Conservation (phyloP, 1,140 invertebrate species). For the Contarinia nasturtii region DNA sequence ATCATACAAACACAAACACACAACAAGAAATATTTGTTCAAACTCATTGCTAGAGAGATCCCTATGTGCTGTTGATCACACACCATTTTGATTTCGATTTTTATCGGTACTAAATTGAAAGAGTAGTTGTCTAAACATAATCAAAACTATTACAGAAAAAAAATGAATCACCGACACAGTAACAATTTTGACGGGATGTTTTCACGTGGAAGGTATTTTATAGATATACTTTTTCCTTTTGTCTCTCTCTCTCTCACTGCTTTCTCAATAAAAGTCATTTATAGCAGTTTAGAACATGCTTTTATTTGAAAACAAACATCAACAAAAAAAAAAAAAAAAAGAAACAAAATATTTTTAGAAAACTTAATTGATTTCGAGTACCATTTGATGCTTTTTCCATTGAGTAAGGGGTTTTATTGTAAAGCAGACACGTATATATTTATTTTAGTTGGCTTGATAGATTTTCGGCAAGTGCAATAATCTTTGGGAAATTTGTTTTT, state of each 20-base stretch:
- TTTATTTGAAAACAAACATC: too few species aligned
- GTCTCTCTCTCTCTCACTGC: too few species aligned
- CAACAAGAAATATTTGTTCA: too few species aligned
- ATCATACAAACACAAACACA: neutral
- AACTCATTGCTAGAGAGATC: too few species aligned
- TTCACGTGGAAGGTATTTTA: neutral
- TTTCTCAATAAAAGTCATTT: too few species aligned
- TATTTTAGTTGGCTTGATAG: neutral
- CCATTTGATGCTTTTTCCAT: too few species aligned
- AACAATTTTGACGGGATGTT: neutral
- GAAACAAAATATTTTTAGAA: too few species aligned
- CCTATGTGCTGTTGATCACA: neutral
- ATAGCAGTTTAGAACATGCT: too few species aligned
- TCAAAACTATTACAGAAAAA: neutral
- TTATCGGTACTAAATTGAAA: neutral
- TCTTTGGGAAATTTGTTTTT: neutral
- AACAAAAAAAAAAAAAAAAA: too few species aligned
- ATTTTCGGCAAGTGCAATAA: neutral
- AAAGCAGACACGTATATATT: neutral
- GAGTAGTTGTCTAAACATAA: neutral
- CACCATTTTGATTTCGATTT: neutral
- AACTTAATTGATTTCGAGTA: too few species aligned
- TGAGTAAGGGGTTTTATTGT: too few species aligned
- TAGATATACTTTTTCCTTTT: too few species aligned
- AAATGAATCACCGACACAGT: neutral